These are phyloP conservation scores for Littorina saxatilis DNA, from an alignment of 1,140 invertebrate species.

Conservation along the genomic window DNA sequence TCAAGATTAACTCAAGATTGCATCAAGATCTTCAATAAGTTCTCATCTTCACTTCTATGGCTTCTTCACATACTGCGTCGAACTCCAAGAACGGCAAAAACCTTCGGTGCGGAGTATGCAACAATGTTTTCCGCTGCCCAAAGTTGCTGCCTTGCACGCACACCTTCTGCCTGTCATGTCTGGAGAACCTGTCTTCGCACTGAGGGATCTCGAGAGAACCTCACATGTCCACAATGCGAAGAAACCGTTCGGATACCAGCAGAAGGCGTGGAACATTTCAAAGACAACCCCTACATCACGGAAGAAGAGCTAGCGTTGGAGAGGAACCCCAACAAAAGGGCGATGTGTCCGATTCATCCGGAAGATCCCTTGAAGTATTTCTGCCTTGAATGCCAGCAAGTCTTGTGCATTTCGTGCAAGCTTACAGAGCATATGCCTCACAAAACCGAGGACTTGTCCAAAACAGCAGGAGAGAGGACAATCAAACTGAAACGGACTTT, in stretches of 20 bases:
- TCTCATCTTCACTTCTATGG: no score
- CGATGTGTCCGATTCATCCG: neutral
- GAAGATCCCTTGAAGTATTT: neutral
- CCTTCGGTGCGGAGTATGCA: neutral
- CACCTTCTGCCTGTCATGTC: constrained; percentile 6
- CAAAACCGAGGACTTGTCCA: neutral
- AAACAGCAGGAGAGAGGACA: neutral
- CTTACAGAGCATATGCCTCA: neutral
- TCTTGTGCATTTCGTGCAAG: neutral
- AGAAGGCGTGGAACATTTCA: neutral
- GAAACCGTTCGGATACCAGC: neutral
- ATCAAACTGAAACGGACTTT: neutral
- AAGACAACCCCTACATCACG: neutral
- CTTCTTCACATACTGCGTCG: no score
- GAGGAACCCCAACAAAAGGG: neutral
- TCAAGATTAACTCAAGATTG: no score
- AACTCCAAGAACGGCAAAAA: no score
- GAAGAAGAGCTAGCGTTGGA: neutral
- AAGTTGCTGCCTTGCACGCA: neutral
- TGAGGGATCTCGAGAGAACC: neutral
- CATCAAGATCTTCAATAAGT: no score
- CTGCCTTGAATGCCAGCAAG: neutral
- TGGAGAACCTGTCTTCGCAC: neutral
- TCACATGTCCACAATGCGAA: neutral
- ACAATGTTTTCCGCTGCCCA: neutral